Evolutionary conservation across 53 echinoderm and acorn worm species (phyloP), one percentile per base, ranked within the genome.

Genomic region (Hippasteria phrygiana): DNA sequence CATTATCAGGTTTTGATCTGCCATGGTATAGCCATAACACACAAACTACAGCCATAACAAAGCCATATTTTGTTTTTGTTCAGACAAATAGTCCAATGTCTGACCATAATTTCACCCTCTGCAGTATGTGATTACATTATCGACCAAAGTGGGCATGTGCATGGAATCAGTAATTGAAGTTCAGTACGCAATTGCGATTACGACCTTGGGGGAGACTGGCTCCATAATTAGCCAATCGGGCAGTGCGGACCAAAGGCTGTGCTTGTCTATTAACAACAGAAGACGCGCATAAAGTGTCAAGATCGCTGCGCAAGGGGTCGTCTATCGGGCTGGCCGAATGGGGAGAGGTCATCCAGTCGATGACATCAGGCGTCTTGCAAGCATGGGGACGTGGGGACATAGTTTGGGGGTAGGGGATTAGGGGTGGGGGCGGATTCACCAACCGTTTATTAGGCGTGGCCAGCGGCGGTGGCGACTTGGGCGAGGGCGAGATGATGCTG

Each of bases 401-500:
- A 31, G 28, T 43, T 0, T 28, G 32, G 41, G 81, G 35, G 41
- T 0, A n/a, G 41, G 22, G 72, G 35, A 37, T 34, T 11, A 37
- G 38, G 37, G 70, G 70, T 13, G 37, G 34, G 70, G 34, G 5
- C 37, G 70, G 20, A 37, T 1, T 12, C 53, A 71, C 71, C 87
- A 39, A 86, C 71, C 87, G 71, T 38, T 86, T 86, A 18, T 54
- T 86, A 10, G 71, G 37, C 87, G 32, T 45, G 18, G 51, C 72
- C 11, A 72, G 87, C n/a, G 87, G 87, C 36, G 87, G 87, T 12
- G 73, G 40, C 18, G 87, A 86, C 41, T 71, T 71, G 12, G 87
- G 87, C 48, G 71, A 72, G 0, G 87, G 73, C 0, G 73, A 86
- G 72, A 86, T 51, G 20, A 86, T n/a, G 51, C 36, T 53, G 37